Evolutionary conservation across 35 echinoderm and acorn worm species (phyloP).

Genomic region (Eucidaris tribuloides): DNA sequence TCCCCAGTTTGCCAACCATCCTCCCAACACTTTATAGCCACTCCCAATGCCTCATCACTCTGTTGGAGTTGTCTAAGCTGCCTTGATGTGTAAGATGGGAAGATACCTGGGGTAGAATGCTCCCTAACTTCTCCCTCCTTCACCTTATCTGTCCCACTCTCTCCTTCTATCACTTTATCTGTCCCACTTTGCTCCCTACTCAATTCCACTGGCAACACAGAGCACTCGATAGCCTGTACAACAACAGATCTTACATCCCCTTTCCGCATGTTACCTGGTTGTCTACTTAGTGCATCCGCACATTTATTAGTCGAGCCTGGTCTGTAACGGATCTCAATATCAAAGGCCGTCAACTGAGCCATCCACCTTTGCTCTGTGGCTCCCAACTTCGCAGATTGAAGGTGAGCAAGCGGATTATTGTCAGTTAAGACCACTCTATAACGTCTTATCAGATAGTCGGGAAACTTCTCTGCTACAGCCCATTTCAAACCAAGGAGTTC

Average conservation of each 20-base stretch:
- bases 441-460: slow-evolving; percentile 39
- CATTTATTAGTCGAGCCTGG: slow-evolving; percentile 32
- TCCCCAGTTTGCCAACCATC: slow-evolving; percentile 1
- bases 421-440: slow-evolving; percentile 47
- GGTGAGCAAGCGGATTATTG: slow-evolving; percentile 51
- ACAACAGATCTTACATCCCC: no score
- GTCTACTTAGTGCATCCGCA: slow-evolving; percentile 49
- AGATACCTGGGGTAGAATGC: no score
- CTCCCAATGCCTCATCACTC: background rate
- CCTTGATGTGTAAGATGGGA: slow-evolving; percentile 2
- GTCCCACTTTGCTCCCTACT: no score
- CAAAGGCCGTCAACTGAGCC: slow-evolving; percentile 35
- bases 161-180: no score
- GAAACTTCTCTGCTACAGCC: slow-evolving; percentile 52
- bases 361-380: slow-evolving; percentile 54
- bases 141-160: no score
- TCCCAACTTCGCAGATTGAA: slow-evolving; percentile 42
- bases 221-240: no score
- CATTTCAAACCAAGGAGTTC: slow-evolving; percentile 35
- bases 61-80: slow-evolving; percentile 1
- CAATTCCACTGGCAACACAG: no score
- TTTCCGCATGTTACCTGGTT: background rate
- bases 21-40: background rate
- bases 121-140: no score
- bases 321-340: slow-evolving; percentile 43